Evolutionary conservation across 2,888 invertebrate species (phyloP), one percentile per base, ranked within the genome.

Genomic region (Poecilus cupreus): DNA sequence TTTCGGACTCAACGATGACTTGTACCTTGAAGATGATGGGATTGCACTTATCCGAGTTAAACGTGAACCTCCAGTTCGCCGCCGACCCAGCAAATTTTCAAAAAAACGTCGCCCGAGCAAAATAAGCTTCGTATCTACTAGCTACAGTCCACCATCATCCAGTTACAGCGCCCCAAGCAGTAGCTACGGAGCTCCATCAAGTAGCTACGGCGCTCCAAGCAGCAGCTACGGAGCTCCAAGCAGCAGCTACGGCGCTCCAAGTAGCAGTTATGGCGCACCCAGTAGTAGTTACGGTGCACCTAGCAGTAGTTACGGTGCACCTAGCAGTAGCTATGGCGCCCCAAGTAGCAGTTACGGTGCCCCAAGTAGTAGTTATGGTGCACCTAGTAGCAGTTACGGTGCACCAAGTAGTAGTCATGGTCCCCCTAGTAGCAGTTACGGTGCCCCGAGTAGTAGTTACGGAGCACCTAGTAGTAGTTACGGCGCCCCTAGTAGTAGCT

Each of bases 261-360:
- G 46, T 43, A 16, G 24, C n/a, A 68, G 51, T 49, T 79, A 79
- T n/a, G 80, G 80, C 22, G 80, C 80, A 26, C 80, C 80, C 1
- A 20, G 20, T 20, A 51, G 51, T 18, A 72, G 72, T 10, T 80
- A 80, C 54, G 60, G 60, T 5, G 18, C 60, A 4, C 72, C 72
- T 0, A 2, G 1, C 1, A 46, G 46, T 6, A 51, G 51, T 4
- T 79, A 79, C 32, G 79, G 79, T 16, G 57, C 80, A 13, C 80
- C 80, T 11, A 22, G 22, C 2, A 20, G 22, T 13, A 70, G 51
- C n/a, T 79, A 79, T 18, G 72, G 80, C 0, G 57, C 80, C 6
- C 80, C 80, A 32, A 32, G n/a, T 16, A 16, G 26, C 3, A 60
- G 60, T 46, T 77, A 77, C 16, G 77, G 77, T 6, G 37, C 80